phyloP scores from a whole-genome alignment of 2,113 vertebrate genomes.

The Marcusenius ussheri region DNA sequence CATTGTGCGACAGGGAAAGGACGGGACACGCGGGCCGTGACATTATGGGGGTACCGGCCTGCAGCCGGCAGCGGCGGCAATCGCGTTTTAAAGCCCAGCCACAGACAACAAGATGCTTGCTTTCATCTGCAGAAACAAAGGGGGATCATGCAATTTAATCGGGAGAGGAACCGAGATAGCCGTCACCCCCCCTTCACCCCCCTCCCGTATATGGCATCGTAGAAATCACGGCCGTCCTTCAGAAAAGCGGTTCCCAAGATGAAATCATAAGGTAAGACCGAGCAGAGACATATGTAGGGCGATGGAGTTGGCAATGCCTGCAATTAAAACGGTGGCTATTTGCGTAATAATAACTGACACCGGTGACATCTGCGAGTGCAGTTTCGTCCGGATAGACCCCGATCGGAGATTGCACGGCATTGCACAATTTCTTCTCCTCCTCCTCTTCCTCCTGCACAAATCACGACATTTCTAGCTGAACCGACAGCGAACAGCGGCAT shows the following conservation, averaged over 20 bases:
- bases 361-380: not conserved
- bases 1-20: not conserved
- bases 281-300: not conserved
- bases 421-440: not conserved
- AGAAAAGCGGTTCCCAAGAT: not conserved
- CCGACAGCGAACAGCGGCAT: not conserved
- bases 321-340: not conserved
- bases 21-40: not conserved
- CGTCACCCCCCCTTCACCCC: not conserved
- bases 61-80: not conserved
- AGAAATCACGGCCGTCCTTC: not conserved
- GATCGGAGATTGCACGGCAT: not conserved
- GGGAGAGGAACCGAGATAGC: not conserved
- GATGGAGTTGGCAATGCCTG: not conserved
- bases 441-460: not conserved
- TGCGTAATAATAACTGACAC: not conserved
- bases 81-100: not conserved
- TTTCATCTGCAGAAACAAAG: not conserved
- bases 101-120: not conserved
- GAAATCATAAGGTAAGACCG: not conserved
- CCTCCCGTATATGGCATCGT: not conserved
- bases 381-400: not conserved
- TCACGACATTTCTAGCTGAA: not conserved
- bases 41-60: not conserved
- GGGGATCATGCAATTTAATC: not conserved